These are phyloP conservation scores for Sinosuthora webbiana DNA, from an alignment of 2,113 vertebrate species.

Conservation along the genomic window DNA sequence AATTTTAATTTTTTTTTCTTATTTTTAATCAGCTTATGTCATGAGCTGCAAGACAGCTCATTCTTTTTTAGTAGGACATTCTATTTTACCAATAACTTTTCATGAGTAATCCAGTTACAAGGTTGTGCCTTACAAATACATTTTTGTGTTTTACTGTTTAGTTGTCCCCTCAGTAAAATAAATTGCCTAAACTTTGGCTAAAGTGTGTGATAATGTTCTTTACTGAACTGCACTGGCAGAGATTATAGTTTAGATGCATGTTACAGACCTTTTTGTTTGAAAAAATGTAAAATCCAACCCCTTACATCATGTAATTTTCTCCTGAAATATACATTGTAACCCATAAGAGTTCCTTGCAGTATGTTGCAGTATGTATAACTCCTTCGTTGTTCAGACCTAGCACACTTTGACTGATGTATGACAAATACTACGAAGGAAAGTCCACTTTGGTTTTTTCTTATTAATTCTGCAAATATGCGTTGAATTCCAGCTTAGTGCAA, in stretches of 20 bases:
- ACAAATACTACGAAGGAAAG: background rate
- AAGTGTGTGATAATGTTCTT: slow-evolving; percentile 18
- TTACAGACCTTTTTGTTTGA: slow-evolving; percentile 6
- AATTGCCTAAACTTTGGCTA: slow-evolving; percentile 44
- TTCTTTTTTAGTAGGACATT: slow-evolving; percentile 30
- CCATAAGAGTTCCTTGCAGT: background rate
- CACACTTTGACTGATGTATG: background rate
- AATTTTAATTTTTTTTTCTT: slow-evolving; percentile 25
- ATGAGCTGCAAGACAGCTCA: background rate
- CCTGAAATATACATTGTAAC: background rate
- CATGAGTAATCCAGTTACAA: slow-evolving; percentile 42
- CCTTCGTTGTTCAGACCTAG: background rate
- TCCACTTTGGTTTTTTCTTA: background rate
- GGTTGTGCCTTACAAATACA: slow-evolving; percentile 3
- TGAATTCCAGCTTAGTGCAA: background rate
- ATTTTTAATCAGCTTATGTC: slow-evolving; percentile 58
- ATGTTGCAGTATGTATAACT: background rate
- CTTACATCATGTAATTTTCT: background rate
- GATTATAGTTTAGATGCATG: background rate
- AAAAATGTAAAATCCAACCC: background rate
- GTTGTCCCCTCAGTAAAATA: slow-evolving; percentile 26
- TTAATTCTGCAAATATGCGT: background rate
- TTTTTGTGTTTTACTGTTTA: slow-evolving; percentile 46
- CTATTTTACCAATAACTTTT: slow-evolving; percentile 45
- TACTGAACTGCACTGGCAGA: slow-evolving; percentile 41